phyloP scores from a whole-genome alignment of 2,113 vertebrate species.

The Poecilia latipinna region DNA sequence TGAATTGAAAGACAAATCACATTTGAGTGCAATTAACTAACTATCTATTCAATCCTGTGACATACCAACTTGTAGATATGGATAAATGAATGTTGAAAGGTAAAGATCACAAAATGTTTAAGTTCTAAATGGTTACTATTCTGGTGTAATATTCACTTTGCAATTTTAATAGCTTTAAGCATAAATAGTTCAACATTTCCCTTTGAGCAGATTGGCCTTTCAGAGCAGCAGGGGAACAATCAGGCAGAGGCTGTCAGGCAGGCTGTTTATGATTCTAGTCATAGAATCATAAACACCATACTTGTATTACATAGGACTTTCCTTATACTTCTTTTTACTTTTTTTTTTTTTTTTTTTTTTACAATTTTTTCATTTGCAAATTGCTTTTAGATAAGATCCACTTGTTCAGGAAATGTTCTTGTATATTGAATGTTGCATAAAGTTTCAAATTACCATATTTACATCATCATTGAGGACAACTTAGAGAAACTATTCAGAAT shows the following conservation, averaged over 20 bases:
- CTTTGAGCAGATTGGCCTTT: conserved; percentile 24
- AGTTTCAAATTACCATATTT: no score
- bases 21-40: neutral
- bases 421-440: no score
- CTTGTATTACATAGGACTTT: no score
- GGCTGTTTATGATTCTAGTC: no score
- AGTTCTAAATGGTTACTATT: neutral
- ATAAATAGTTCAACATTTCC: conserved; percentile 24
- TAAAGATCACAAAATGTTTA: neutral
- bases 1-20: neutral
- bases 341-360: neutral
- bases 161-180: conserved; percentile 14
- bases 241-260: neutral
- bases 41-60: neutral
- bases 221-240: conserved; percentile 32
- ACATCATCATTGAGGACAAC: neutral
- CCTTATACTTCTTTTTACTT: no score
- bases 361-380: neutral
- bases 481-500: neutral
- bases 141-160: conserved; percentile 48
- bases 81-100: neutral
- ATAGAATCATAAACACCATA: no score
- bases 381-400: neutral
- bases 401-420: neutral
- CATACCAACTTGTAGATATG: neutral